Conservation (phyloP, 2,888 invertebrate species). For the Euphydryas editha region DNA sequence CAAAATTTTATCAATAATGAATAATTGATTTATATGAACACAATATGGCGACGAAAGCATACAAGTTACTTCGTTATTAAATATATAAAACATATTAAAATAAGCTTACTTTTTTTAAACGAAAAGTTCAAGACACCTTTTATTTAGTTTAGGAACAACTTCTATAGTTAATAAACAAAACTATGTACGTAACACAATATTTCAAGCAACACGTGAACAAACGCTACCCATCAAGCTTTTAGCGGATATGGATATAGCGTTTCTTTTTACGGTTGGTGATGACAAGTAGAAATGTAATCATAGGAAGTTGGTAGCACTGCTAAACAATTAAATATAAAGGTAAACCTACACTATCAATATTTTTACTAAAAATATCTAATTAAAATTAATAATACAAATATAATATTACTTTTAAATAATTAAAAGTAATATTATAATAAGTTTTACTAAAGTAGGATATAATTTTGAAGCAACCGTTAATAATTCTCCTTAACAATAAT, state of each 20-base stretch:
- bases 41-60: slow-evolving; percentile 27
- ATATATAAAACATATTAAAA: not conserved
- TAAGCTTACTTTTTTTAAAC: not conserved
- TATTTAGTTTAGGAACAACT: not conserved
- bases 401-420: too few relatives aligned
- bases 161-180: slow-evolving; percentile 4
- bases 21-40: not conserved
- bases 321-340: not conserved
- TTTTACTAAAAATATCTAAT: not conserved
- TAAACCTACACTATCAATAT: not conserved
- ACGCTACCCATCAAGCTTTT: not conserved
- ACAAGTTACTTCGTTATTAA: not conserved
- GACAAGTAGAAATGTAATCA: not conserved
- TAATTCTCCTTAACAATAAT: too few relatives aligned
- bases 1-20: slow-evolving; percentile 1
- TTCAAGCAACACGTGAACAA: slow-evolving; percentile 8
- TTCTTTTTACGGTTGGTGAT: slow-evolving; percentile 1
- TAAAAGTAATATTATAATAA: too few relatives aligned
- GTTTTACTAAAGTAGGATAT: too few relatives aligned
- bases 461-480: too few relatives aligned
- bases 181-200: not conserved
- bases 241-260: not conserved
- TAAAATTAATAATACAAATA: not conserved
- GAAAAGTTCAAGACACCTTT: not conserved
- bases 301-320: not conserved